Base-by-base conservation (phyloP, 2,113 vertebrate species). In the Cottus gobio region DNA sequence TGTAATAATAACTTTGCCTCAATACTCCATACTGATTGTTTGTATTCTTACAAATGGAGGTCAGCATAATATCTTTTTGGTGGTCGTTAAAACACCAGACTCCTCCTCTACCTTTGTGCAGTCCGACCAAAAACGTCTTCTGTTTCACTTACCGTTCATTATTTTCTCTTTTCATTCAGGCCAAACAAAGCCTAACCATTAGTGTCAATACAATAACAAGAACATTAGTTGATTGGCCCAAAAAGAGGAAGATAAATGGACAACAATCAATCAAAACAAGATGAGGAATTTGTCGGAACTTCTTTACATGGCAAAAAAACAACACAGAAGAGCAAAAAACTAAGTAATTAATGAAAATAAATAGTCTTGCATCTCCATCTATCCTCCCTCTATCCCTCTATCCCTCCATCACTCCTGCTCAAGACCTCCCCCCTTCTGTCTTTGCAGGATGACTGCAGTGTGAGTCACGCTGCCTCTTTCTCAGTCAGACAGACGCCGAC, bases 391-490 rank as follows among this genome's bases (percentile, higher is more conserved):
- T 36, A 54, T 57, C 36, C 24, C 65, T 56, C 15, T 36, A 54
- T 57, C 42, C 28, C 62, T 50, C 15, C 48, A 54, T 66, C 78
- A 46, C 34, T 34, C 52, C 31, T 56, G 67, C 46, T 39, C 30
- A 20, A 42, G 26, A 70, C 61, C 36, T 50, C 42, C 65, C 54
- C 13, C 24, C 44, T 54, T 28, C 56, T 79, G 58, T 80, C 72
- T 89, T 80, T 80, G 78, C 85, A 37, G 31, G 66, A 26, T 87
- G 83, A 87, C 86, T 90, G 83, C 84, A 85, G 77, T 87, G 82
- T 91, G 85, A 91, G 86, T 91, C 85, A 91, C 34, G 1, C 77
- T 67, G 78, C 77, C 39, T 79, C 72, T 69, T 57, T 83, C 71
- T 84, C 68, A 74, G 54, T 75, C 63, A 79, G 69, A 57, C 70